Evolutionary conservation across 2,888 invertebrate species (phyloP).

Genomic region (Phytoseiulus persimilis): DNA sequence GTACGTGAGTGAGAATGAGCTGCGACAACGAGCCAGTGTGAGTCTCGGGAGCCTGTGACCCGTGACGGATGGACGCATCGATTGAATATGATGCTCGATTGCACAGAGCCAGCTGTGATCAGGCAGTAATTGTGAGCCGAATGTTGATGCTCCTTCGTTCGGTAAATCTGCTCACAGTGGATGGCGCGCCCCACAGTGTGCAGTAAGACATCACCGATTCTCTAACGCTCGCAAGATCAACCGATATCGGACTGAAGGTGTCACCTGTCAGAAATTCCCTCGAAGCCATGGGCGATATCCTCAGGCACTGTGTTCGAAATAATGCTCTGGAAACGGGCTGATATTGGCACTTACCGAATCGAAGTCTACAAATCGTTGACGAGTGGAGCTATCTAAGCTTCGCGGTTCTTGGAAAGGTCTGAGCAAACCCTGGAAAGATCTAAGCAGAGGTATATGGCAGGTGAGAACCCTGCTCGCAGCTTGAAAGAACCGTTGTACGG

Average conservation of each 20-base stretch:
- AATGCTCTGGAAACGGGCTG: too few species aligned
- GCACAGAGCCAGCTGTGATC: too few species aligned
- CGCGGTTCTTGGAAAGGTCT: too few species aligned
- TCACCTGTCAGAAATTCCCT: conserved; percentile 44
- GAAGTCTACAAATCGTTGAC: too few species aligned
- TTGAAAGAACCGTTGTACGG: background rate
- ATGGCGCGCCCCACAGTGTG: conserved; percentile 42
- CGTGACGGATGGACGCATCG: too few species aligned
- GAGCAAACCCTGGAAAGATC: too few species aligned
- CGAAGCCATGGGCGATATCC: conserved; percentile 41
- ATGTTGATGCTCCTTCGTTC: too few species aligned
- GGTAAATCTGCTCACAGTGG: background rate
- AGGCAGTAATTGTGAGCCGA: too few species aligned
- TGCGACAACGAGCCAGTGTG: background rate
- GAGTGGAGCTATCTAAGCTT: too few species aligned
- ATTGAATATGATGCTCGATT: background rate
- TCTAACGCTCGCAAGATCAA: conserved; percentile 44
- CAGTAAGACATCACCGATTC: conserved; percentile 41
- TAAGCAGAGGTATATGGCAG: background rate
- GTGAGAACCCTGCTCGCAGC: background rate
- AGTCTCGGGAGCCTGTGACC: background rate
- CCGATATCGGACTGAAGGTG: conserved; percentile 45
- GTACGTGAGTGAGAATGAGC: background rate
- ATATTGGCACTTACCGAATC: background rate
- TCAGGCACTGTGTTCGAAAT: conserved; percentile 40